Evolutionary conservation across 2,888 invertebrate genomes (phyloP).

Genomic region (Campoplex nolae): DNA sequence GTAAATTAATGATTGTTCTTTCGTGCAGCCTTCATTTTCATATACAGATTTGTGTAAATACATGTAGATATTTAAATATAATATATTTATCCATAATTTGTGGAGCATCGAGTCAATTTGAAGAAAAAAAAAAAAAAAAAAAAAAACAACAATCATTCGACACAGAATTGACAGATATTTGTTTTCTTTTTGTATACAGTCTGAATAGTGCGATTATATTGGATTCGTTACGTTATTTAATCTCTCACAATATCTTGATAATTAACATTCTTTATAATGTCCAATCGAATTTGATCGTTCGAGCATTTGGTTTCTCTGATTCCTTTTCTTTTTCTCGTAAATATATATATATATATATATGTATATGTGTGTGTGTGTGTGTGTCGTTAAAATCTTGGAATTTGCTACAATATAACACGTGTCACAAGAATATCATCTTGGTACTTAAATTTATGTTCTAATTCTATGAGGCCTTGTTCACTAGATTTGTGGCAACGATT

Average conservation of each 20-base stretch:
- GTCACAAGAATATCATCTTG: conserved; percentile 31
- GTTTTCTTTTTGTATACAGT: background rate
- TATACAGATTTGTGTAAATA: background rate
- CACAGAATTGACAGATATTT: conserved; percentile 8
- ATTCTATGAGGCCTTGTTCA: background rate
- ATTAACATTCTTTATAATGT: conserved; percentile 5
- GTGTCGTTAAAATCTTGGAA: background rate
- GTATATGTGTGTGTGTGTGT: background rate
- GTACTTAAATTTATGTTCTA: background rate
- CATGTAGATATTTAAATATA: background rate
- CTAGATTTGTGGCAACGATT: background rate
- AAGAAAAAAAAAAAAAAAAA: conserved; percentile 14
- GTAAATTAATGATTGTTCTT: conserved; percentile 29
- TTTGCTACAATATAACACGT: background rate
- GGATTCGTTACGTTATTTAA: conserved; percentile 1
- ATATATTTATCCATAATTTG: background rate
- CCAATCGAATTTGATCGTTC: conserved; percentile 18
- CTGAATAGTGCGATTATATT: conserved; percentile 10
- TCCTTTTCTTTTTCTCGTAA: background rate
- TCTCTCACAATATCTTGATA: background rate
- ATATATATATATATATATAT: background rate
- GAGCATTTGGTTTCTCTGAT: conserved; percentile 1
- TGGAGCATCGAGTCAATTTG: conserved; percentile 9
- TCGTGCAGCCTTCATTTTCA: background rate
- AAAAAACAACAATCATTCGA: background rate